These are phyloP conservation scores for Notamacropus eugenii DNA, from an alignment of 2,797 vertebrate species.

Conservation along the genomic window DNA sequence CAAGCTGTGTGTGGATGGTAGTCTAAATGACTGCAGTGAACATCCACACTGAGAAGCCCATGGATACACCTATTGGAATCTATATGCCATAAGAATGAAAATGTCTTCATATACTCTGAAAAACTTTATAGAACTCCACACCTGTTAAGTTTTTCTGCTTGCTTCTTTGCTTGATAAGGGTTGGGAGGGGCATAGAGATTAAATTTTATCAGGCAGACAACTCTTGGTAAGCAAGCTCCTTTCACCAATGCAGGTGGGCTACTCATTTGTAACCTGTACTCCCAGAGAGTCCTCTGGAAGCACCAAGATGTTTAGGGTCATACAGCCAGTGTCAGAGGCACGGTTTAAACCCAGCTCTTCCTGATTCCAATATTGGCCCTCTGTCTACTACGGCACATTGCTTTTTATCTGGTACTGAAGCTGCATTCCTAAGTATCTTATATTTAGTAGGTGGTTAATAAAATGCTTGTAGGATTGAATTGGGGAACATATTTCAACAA, in stretches of 20 bases:
- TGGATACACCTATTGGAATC: background rate
- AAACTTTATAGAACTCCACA: background rate
- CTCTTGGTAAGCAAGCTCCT: background rate
- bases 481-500: background rate
- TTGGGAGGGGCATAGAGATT: background rate
- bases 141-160: background rate
- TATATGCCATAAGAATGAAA: background rate
- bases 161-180: background rate
- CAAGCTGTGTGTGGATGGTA: background rate
- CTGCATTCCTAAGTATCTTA: background rate
- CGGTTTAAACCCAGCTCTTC: background rate
- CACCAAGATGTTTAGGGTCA: background rate
- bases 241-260: background rate
- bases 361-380: background rate
- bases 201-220: background rate
- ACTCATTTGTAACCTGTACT: background rate
- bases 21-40: background rate
- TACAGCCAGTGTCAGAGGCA: background rate
- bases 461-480: background rate
- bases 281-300: background rate
- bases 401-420: background rate
- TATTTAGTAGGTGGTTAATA: background rate
- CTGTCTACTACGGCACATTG: background rate
- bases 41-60: background rate
- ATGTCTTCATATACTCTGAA: background rate